Base-by-base conservation (phyloP, 2,888 invertebrate genomes). In the Cremastinae sp. region DNA sequence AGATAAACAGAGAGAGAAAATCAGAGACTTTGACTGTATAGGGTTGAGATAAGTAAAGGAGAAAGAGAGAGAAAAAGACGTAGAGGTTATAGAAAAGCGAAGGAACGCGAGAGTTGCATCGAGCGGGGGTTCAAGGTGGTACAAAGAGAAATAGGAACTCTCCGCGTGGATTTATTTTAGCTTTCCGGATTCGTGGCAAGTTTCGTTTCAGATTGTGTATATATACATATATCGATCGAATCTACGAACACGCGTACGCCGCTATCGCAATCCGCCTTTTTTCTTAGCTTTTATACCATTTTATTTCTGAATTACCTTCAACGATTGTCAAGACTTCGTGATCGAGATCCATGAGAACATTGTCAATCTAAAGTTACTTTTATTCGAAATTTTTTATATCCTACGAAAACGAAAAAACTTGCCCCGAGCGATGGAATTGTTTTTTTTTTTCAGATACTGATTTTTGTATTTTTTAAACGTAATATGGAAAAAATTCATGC, bases 111-210 rank as follows among this genome's bases (percentile, higher is more conserved):
- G 43, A 43, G 43, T 43, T 14, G 14, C 35, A 39, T 16, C 12
- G 12, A 20, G 14, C 39, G 41, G 47, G 53, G 56, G 56, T 28
- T 49, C 56, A 49, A 56, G 51, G 49, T 18, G 64, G 58, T 49
- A 66, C 62, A 71, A 64, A 61, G 49, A 66, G 66, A 41, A 75
- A 62, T 58, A 45, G 22, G 62, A 16, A n/a, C 10, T 61, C 20
- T 51, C 43, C 22, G 45, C 62, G 53, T 68, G 58, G 28, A 72
- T 68, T 68, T 68, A 68, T 69, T 49, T 28, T 53, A 53, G 45
- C 58, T 58, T 35, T 49, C 18, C 37, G 37, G 37, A 58, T 62
- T 62, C 47, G 39, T 14, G 22, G 51, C 43, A 65, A 51, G 37
- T 56, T 35, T 8, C 56, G 55, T 66, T 28, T 61, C 61, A 14